Base-by-base conservation (phyloP, 1,140 invertebrate species). In the Bactericera cockerelli region DNA sequence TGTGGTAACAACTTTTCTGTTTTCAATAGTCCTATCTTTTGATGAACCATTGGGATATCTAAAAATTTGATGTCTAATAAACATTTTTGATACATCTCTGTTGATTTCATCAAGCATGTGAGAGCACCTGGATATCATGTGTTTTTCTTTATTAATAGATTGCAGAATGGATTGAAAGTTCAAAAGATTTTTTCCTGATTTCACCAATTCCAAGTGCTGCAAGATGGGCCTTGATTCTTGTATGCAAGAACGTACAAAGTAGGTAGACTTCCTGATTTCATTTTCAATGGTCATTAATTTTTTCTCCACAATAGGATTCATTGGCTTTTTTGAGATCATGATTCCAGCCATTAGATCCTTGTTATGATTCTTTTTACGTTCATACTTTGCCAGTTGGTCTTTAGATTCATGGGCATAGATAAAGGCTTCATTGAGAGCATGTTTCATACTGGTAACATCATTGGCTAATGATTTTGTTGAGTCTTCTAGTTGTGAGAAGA, bases 191-290 rank as follows among this genome's bases (percentile, higher is more conserved):
- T 49, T 49, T 49, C 42, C 42, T 19, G 42, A 49, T 49, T 49
- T 49, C 8, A 49, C 22, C 4, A 49, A 8, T 19, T 49, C 42
- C 22, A 49, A 49, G 19, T 49, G 42, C 19, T 49, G 42, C 8
- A 49, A 49, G n/a, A 49, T 49, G n/a, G 42, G 42, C 19, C 42
- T 49, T 4, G 42, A 49, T 49, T 49, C 42, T 49, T 49, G 42
- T 6, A 49, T 49, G 19, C 42, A 49, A 19, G 42, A 19, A 4
- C 42, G 42, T 19, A 49, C 22, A n/a, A 19, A 49, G 22, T 19
- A 49, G 4, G 42, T 49, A n/a, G 42, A 16, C 42, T 49, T 49
- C 19, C 42, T 49, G 6, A 49, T 49, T 49, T 49, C n/a, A 49
- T 49, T 49, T 49, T 49, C 42, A 10, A 49, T 49, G 6, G 42